Evolutionary conservation across 1,140 invertebrate species (phyloP).

Genomic region (Listronotus oregonensis): DNA sequence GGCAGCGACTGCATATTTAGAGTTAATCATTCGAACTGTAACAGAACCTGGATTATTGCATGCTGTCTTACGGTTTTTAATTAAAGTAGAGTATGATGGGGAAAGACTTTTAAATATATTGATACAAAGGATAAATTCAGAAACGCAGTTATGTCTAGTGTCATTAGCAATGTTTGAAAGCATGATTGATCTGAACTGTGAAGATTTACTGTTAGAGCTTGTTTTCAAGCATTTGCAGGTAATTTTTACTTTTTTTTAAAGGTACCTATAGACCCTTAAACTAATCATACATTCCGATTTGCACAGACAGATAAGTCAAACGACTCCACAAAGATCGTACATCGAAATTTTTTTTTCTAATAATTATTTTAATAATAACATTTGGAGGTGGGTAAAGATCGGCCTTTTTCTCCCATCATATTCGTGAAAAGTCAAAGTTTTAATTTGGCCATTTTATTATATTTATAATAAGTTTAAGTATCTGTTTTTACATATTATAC

Average conservation of each 20-base stretch:
- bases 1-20: conserved; percentile 89
- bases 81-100: conserved; percentile 84
- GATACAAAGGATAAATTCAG: conserved; percentile 70
- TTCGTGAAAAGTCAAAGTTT: too few species aligned
- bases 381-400: too few species aligned
- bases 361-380: too few species aligned
- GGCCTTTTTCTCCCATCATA: too few species aligned
- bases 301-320: too few species aligned
- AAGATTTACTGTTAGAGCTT: conserved; percentile 95
- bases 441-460: too few species aligned
- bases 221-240: conserved; percentile 81
- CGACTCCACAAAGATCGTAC: too few species aligned
- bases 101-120: conserved; percentile 77
- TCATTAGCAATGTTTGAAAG: conserved; percentile 91
- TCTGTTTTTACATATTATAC: too few species aligned
- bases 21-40: conserved; percentile 84
- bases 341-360: too few species aligned
- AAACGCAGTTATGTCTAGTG: conserved; percentile 82
- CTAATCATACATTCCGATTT: too few species aligned
- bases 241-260: conserved; percentile 2
- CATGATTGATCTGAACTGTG: conserved; percentile 89
- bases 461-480: too few species aligned
- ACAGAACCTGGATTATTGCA: conserved; percentile 82
- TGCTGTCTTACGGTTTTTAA: conserved; percentile 83
- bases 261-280: too few species aligned